These are phyloP conservation scores for Aythya baeri DNA, from an alignment of 2,113 vertebrate genomes.

Conservation along the genomic window DNA sequence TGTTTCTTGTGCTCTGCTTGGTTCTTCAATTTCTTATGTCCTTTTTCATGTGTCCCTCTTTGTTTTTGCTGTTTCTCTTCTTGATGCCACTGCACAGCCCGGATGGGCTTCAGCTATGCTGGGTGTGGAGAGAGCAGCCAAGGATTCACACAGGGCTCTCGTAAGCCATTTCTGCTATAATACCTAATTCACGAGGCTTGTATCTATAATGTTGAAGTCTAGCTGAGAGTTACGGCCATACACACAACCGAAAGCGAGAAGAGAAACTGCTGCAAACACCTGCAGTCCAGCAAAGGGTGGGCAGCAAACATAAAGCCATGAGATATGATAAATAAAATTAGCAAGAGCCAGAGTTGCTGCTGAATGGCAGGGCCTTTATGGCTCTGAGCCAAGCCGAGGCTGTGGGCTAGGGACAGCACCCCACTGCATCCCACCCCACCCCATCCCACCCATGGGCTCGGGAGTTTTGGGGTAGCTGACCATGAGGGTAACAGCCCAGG, in stretches of 20 bases:
- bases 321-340: background rate
- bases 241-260: background rate
- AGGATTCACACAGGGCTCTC: background rate
- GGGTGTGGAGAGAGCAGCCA: background rate
- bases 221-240: background rate
- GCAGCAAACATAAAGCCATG: background rate
- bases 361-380: background rate
- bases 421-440: too few relatives aligned
- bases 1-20: background rate
- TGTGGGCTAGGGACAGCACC: background rate
- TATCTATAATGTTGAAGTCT: too few relatives aligned
- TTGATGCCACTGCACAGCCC: background rate
- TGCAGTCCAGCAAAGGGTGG: background rate
- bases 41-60: background rate
- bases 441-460: rapidly evolving
- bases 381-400: background rate
- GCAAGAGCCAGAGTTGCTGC: background rate
- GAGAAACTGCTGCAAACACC: background rate
- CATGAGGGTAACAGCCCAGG: background rate
- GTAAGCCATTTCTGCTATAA: background rate
- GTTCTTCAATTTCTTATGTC: background rate
- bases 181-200: background rate
- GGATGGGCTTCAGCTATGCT: background rate
- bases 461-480: background rate
- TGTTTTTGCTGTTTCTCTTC: background rate